Base-by-base conservation (phyloP, 2,113 vertebrate genomes). In the Rallus limicola region DNA sequence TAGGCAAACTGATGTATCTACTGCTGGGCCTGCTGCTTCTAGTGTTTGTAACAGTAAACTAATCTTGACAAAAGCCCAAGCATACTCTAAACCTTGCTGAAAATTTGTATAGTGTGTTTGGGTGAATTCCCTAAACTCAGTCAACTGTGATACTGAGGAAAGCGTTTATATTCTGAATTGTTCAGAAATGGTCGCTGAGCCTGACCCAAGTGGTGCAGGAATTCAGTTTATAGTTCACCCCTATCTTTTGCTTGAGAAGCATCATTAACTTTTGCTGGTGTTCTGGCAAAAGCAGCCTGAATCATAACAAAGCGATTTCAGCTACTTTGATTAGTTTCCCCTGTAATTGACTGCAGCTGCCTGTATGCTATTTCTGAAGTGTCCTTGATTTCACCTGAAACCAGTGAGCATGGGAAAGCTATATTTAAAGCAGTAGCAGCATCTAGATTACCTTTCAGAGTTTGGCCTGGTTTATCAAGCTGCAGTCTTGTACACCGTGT, bases 301-400 rank as follows among this genome's bases (percentile, higher is more conserved):
- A 93, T 90, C 71, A 87, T 90, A 91, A 91, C 75, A 81, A 89
- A 91, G 36, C 56, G 83, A 77, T 93, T 94, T 91, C 79, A 90
- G 71, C 42, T 52, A 19, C 92, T 90, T 95, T 95, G 93, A 90
- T 93, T 82, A 69, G 94, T 95, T 95, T 92, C 25, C 55, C 63
- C 40, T 94, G 29, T 92, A 96, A 93, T 42, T 93, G 87, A 92
- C 84, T 95, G 90, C 90, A 93, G 93, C 95, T 96, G 94, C 94
- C 74, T 91, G 0, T 86, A 28, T 94, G 91, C 95, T 97, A 96
- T 96, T 96, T 97, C 92, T 97, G 96, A 96, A 96, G 80, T 92
- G 95, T 94, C 96, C 93, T 96, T 96, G 95, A 79, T 88, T 96
- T 96, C 95, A 97, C 92, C 92, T 96, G 96, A 77, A 82, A 81